These are phyloP conservation scores for Brienomyrus brachyistius DNA, from an alignment of 2,113 vertebrate genomes.

Conservation along the genomic window DNA sequence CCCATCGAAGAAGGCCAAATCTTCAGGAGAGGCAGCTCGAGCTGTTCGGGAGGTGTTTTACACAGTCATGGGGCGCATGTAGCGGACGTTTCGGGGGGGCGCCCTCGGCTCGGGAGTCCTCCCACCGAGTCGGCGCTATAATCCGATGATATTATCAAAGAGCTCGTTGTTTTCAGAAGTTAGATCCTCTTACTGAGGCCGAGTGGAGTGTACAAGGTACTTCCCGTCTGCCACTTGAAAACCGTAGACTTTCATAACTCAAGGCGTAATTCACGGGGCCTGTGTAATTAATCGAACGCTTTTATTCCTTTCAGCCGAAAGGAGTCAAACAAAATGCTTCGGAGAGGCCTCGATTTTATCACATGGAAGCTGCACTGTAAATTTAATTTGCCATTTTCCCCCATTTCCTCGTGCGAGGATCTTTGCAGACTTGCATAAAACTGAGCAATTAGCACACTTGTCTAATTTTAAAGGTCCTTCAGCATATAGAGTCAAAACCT, in stretches of 20 bases:
- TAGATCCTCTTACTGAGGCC: conserved; percentile 2
- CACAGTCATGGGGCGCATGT: background rate
- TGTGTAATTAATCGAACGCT: background rate
- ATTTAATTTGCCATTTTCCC: conserved; percentile 1
- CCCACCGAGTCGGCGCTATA: background rate
- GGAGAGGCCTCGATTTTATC: background rate
- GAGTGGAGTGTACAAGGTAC: background rate
- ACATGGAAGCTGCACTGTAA: background rate
- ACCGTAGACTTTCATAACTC: background rate
- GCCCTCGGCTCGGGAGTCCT: background rate
- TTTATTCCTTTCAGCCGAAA: background rate
- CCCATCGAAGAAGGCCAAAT: conserved; percentile 50
- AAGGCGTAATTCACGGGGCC: background rate
- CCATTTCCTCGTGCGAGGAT: conserved; percentile 1
- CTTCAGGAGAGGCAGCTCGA: background rate
- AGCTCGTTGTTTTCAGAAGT: conserved; percentile 18
- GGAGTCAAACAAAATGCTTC: conserved; percentile 5
- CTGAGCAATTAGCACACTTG: conserved; percentile 1
- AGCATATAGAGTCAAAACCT: background rate
- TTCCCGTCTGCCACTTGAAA: background rate
- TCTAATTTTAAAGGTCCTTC: conserved; percentile 18
- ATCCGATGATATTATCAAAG: conserved; percentile 11
- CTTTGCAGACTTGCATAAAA: background rate
- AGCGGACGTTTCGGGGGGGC: background rate
- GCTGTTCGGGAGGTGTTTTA: background rate